Percentiles rank a stretch among this genome's conserved stretches.
These are phyloP conservation scores for Micrastur ruficollis DNA, from an alignment of 2,797 vertebrate species.

Conservation along the genomic window DNA sequence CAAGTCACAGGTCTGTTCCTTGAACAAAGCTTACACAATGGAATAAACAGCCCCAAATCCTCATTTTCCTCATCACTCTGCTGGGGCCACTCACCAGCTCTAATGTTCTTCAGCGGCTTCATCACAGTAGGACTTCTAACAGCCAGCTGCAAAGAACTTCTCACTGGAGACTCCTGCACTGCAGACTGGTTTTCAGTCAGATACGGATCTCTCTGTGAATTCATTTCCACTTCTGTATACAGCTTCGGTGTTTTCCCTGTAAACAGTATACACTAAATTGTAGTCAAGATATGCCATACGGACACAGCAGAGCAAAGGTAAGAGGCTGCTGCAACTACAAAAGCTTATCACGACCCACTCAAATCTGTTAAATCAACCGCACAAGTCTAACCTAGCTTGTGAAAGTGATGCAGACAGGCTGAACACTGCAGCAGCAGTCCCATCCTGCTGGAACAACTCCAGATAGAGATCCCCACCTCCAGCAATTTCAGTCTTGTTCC, in stretches of 20 bases:
- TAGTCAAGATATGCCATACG: rapidly evolving
- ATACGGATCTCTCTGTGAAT: background rate
- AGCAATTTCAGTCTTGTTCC: background rate
- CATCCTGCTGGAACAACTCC: background rate
- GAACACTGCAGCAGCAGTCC: background rate
- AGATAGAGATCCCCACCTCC: background rate
- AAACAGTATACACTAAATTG: background rate
- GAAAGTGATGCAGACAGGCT: background rate
- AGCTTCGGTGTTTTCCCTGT: constrained; percentile 30
- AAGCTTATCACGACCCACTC: rapidly evolving
- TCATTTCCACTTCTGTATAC: constrained; percentile 16
- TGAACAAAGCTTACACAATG: constrained; percentile 7
- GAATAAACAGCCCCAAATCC: constrained; percentile 51
- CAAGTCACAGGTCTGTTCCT: background rate
- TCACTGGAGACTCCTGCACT: background rate
- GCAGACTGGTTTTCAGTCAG: background rate
- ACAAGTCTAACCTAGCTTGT: rapidly evolving
- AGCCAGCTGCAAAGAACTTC: background rate
- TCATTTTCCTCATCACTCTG: constrained; percentile 19
- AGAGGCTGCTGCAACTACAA: background rate
- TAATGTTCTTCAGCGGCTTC: background rate
- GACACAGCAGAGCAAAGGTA: background rate
- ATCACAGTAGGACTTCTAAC: background rate
- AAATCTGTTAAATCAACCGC: background rate
- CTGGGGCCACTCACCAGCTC: background rate